phyloP scores from a whole-genome alignment of 2,797 vertebrate species.

The Falco peregrinus region DNA sequence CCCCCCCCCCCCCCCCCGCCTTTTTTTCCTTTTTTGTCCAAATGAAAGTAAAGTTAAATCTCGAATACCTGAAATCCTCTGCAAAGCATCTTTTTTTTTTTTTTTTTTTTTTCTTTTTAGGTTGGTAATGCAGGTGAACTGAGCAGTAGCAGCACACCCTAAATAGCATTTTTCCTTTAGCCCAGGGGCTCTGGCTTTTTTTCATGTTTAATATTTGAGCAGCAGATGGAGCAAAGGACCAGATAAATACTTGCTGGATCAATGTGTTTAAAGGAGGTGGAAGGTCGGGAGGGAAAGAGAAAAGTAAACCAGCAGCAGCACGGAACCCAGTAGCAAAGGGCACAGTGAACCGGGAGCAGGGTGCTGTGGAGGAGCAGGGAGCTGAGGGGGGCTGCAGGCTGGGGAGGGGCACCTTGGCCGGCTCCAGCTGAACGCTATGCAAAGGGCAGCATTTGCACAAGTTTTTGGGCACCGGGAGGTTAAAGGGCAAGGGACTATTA shows the following conservation, averaged over 20 bases:
- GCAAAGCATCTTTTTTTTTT: neutral
- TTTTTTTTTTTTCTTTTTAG: neutral
- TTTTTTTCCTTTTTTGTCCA: neutral
- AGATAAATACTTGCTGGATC: neutral
- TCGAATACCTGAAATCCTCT: neutral
- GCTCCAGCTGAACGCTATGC: neutral
- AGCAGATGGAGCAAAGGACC: conserved; percentile 60
- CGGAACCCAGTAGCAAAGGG: neutral
- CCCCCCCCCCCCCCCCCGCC: too few species aligned
- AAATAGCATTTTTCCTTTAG: neutral
- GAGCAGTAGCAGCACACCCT: neutral
- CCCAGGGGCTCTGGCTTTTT: neutral
- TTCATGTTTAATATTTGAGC: neutral
- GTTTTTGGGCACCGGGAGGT: neutral
- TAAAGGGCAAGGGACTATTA: neutral
- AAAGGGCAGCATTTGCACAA: neutral
- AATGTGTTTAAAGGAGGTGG: neutral
- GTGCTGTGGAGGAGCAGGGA: accelerated
- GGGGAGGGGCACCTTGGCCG: neutral
- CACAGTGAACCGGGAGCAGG: neutral
- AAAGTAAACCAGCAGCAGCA: neutral
- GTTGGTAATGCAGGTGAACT: neutral
- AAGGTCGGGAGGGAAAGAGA: neutral
- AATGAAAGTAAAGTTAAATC: neutral
- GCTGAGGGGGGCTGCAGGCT: neutral